Evolutionary conservation across 2,888 invertebrate genomes (phyloP).

Genomic region (Netelia inedita): DNA sequence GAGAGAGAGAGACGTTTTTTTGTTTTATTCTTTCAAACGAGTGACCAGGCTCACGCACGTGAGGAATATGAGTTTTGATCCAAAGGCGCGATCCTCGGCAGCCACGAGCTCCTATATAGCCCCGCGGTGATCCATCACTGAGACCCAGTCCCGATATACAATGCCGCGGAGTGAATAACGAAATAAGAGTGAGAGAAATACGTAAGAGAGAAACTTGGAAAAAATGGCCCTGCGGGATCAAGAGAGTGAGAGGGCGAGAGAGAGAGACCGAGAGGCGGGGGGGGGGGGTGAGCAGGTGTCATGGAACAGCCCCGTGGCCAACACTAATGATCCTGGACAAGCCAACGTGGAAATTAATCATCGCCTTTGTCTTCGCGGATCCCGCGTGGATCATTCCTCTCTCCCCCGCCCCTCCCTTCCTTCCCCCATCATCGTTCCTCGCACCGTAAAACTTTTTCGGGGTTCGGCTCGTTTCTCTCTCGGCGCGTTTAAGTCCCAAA

Average conservation of each 20-base stretch:
- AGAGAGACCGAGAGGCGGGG: constrained; percentile 3
- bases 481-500: constrained; percentile 22
- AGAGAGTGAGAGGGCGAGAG: constrained; percentile 13
- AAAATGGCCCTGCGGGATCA: constrained; percentile 45
- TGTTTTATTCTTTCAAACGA: constrained; percentile 17
- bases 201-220: constrained; percentile 43
- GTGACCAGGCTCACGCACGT: constrained; percentile 22
- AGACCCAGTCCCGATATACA: constrained; percentile 68
- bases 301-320: constrained; percentile 78
- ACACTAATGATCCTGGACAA: constrained; percentile 82
- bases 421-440: constrained; percentile 16
- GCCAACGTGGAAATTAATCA: constrained; percentile 83
- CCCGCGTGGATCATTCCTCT: constrained; percentile 70
- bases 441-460: constrained; percentile 56
- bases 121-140: constrained; percentile 82
- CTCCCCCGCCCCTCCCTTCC: not conserved
- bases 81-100: constrained; percentile 54
- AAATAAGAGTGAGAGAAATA: constrained; percentile 42
- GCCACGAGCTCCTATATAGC: constrained; percentile 16
- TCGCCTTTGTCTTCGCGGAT: constrained; percentile 82
- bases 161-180: constrained; percentile 58
- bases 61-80: constrained; percentile 61
- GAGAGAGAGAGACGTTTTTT: not conserved
- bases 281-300: constrained; percentile 82
- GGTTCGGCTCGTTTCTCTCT: constrained; percentile 29